Percentiles rank a stretch among this genome's conserved stretches.
These are phyloP conservation scores for Rhinolophus ferrumequinum DNA, from an alignment of 2,113 vertebrate genomes.

Conservation along the genomic window DNA sequence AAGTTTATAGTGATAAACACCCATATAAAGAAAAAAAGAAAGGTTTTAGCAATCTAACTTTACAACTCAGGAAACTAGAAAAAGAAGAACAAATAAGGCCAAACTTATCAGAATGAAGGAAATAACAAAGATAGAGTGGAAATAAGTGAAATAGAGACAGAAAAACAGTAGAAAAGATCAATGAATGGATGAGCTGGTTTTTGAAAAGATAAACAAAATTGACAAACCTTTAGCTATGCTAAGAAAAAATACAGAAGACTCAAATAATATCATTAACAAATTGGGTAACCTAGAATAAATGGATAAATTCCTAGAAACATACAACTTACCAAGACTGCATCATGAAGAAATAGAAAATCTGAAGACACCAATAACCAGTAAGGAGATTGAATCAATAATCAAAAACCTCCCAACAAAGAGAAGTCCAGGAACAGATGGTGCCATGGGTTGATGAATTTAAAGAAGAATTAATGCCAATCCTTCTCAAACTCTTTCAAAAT, in stretches of 20 bases:
- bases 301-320: neutral
- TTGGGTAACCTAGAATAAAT: neutral
- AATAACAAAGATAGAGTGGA: neutral
- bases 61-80: neutral
- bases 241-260: neutral
- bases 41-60: neutral
- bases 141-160: neutral
- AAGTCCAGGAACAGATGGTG: neutral
- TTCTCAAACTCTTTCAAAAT: neutral
- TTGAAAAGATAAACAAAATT: neutral
- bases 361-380: neutral
- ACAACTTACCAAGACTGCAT: neutral
- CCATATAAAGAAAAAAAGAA: neutral
- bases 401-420: neutral
- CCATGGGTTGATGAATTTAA: neutral
- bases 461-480: neutral
- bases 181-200: neutral
- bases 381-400: neutral
- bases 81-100: neutral
- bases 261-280: neutral
- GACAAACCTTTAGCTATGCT: neutral
- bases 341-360: neutral
- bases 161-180: neutral
- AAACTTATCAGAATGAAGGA: neutral
- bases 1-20: neutral